phyloP scores from a whole-genome alignment of 2,888 invertebrate species.

The Punctoribates punctum region DNA sequence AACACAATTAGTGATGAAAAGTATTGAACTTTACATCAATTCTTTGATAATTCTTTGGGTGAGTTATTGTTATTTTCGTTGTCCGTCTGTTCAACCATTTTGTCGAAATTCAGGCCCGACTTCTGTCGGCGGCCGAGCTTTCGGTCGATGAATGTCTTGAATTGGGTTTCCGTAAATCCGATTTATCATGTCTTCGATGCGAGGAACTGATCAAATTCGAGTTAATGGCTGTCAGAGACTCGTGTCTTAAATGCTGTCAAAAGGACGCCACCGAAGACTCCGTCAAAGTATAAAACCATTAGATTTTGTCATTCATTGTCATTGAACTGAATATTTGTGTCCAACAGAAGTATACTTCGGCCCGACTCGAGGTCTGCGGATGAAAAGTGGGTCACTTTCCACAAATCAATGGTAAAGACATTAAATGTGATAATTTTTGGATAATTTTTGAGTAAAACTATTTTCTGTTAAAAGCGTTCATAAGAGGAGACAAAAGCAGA shows the following conservation, averaged over 20 bases:
- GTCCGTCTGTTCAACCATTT: no score
- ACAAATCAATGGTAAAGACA: slow-evolving; percentile 73
- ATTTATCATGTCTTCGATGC: slow-evolving; percentile 82
- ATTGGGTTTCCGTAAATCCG: slow-evolving; percentile 78
- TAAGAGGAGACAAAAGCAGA: slow-evolving; percentile 82
- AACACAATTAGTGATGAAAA: not conserved
- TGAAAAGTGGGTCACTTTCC: slow-evolving; percentile 98
- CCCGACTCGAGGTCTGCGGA: slow-evolving; percentile 91
- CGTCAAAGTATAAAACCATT: slow-evolving; percentile 54
- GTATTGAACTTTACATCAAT: slow-evolving; percentile 14
- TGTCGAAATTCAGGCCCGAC: not conserved
- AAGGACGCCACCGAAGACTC: slow-evolving; percentile 59
- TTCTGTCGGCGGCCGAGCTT: slow-evolving; percentile 56
- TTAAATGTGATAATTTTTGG: not conserved
- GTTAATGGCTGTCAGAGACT: slow-evolving; percentile 64
- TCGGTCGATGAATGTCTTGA: slow-evolving; percentile 76
- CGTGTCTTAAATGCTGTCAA: slow-evolving; percentile 76
- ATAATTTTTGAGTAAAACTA: not conserved
- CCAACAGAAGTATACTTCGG: slow-evolving; percentile 73
- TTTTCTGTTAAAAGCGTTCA: slow-evolving; percentile 67
- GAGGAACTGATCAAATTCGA: slow-evolving; percentile 73
- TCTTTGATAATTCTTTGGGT: not conserved
- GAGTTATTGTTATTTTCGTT: not conserved
- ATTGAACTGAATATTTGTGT: slow-evolving; percentile 40
- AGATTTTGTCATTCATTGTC: not conserved